Conservation (phyloP, 2,113 vertebrate genomes). For the Gymnorhina tibicen region DNA sequence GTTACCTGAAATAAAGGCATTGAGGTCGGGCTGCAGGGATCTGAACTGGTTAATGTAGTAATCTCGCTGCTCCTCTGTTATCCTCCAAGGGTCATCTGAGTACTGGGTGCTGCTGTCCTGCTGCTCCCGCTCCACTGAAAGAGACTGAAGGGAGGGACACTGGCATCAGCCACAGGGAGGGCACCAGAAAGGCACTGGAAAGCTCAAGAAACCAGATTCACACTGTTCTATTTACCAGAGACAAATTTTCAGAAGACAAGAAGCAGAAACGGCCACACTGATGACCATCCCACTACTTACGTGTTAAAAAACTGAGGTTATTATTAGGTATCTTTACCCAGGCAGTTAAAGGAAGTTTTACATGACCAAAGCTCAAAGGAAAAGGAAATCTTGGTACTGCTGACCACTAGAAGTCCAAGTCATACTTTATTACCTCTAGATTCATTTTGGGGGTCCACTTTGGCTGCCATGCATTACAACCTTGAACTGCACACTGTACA, state of each 20-base stretch:
- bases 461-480: neutral
- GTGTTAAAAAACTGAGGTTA: neutral
- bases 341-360: neutral
- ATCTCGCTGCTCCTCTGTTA: conserved; percentile 92
- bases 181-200: neutral
- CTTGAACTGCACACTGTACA: neutral
- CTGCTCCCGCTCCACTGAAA: conserved; percentile 78
- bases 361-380: neutral
- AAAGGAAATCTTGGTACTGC: neutral
- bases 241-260: neutral
- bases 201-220: neutral
- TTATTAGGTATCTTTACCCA: neutral
- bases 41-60: conserved; percentile 95
- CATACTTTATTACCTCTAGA: neutral
- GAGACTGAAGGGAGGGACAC: conserved; percentile 58
- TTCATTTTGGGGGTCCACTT: neutral
- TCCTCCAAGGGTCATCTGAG: conserved; percentile 91
- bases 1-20: conserved; percentile 88
- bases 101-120: conserved; percentile 73
- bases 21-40: conserved; percentile 87
- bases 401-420: neutral
- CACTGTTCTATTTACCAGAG: neutral
- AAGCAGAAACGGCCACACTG: neutral
- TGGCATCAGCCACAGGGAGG: neutral
- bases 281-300: neutral